Conservation (phyloP, 2,888 invertebrate genomes). For the Mechanitis messenoides region DNA sequence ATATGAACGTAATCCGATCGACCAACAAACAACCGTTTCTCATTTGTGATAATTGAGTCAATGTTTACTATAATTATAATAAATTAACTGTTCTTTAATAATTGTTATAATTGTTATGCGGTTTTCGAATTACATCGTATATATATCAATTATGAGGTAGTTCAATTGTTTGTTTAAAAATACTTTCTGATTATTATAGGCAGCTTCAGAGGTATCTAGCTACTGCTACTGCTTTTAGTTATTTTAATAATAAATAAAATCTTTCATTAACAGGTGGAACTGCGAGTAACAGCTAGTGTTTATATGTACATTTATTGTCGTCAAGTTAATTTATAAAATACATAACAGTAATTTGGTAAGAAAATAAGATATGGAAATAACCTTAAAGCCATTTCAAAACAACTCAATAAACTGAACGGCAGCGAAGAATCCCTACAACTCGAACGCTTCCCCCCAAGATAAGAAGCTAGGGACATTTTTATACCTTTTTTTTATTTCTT, state of each 20-base stretch:
- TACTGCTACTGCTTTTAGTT: no score
- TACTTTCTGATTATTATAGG: no score
- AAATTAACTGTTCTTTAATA: constrained; percentile 25
- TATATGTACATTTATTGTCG: no score
- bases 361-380: constrained; percentile 8
- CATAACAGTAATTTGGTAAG: neutral
- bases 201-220: no score
- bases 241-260: no score
- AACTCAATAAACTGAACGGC: constrained; percentile 24
- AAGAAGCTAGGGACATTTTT: constrained; percentile 28
- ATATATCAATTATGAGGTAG: no score
- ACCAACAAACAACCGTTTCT: constrained; percentile 30
- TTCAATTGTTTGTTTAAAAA: no score
- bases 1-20: constrained; percentile 29
- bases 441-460: constrained; percentile 23
- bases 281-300: no score
- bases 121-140: neutral
- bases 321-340: no score
- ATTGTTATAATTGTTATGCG: constrained; percentile 19
- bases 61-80: constrained; percentile 28
- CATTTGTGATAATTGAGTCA: constrained; percentile 32
- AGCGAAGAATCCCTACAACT: constrained; percentile 23
- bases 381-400: constrained; percentile 20
- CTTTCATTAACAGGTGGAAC: no score
- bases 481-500: constrained; percentile 43